Conservation (phyloP, 1,140 invertebrate genomes). For the Neodiprion virginianus region DNA sequence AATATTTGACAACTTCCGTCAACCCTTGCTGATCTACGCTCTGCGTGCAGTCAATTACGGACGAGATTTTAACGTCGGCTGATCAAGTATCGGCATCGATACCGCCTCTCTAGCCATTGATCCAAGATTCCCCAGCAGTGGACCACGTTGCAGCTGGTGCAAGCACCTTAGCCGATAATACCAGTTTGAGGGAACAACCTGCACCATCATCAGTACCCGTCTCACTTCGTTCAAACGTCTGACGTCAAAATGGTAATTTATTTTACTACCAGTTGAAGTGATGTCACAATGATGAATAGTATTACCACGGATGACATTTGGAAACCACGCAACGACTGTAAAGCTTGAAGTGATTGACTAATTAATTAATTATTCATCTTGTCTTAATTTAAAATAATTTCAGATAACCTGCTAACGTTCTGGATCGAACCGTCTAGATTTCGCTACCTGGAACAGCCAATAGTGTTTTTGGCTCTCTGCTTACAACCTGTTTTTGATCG, state of each 20-base stretch:
- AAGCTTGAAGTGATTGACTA: too few species aligned
- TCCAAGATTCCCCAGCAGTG: constrained; percentile 37
- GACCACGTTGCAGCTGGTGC: constrained; percentile 38
- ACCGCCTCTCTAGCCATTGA: neutral
- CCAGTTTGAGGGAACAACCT: constrained; percentile 34
- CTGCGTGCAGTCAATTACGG: constrained; percentile 52
- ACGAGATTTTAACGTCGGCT: constrained; percentile 41
- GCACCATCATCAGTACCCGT: constrained; percentile 58
- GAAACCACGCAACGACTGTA: too few species aligned
- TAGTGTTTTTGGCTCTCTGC: constrained; percentile 87
- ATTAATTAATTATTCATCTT: too few species aligned
- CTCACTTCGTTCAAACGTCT: constrained; percentile 58
- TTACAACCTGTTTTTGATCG: constrained; percentile 80
- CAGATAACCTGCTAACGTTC: constrained; percentile 77
- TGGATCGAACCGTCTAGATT: constrained; percentile 84
- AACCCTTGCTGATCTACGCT: constrained; percentile 22
- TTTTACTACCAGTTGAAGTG: constrained; percentile 31
- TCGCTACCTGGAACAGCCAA: constrained; percentile 82
- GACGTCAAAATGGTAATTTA: constrained; percentile 49
- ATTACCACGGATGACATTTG: too few species aligned
- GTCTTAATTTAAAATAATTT: constrained; percentile 20
- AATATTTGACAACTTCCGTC: neutral
- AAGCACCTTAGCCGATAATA: constrained; percentile 35
- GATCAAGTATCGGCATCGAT: constrained; percentile 34
- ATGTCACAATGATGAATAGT: neutral